Conservation (phyloP, 1,140 invertebrate species). For the Neodiprion virginianus region DNA sequence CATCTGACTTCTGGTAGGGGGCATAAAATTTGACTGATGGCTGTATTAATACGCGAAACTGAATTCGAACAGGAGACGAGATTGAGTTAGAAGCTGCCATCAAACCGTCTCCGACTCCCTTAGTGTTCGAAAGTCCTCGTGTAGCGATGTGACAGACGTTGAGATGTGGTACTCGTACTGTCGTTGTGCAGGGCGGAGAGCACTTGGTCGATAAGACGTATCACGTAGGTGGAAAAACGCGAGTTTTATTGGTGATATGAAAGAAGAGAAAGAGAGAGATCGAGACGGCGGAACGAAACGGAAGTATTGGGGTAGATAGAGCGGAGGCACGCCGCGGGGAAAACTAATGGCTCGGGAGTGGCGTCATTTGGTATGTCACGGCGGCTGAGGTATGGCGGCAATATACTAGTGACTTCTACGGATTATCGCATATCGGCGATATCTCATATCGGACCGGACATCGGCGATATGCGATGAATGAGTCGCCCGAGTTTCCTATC, state of each 20-base stretch:
- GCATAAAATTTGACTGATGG: too few species aligned
- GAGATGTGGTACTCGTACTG: not conserved
- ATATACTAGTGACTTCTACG: constrained; percentile 57
- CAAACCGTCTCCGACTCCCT: too few species aligned
- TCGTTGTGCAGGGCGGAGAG: not conserved
- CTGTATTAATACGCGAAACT: too few species aligned
- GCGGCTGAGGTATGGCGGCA: constrained; percentile 55
- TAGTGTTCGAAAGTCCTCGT: too few species aligned
- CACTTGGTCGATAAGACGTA: not conserved
- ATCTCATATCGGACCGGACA: constrained; percentile 60
- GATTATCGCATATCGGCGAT: constrained; percentile 54
- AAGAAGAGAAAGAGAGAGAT: not conserved
- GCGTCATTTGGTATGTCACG: constrained; percentile 52
- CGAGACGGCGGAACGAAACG: not conserved
- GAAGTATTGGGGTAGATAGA: not conserved
- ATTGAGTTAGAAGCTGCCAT: too few species aligned
- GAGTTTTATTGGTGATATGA: constrained; percentile 1
- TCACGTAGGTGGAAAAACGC: not conserved
- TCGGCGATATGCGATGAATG: constrained; percentile 62
- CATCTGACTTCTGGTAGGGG: too few species aligned
- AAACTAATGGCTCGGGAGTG: constrained; percentile 44
- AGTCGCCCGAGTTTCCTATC: constrained; percentile 30
- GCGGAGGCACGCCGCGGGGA: constrained; percentile 9
- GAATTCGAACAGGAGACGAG: too few species aligned
- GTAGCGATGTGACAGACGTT: not conserved